Base-by-base conservation (phyloP, 2,113 vertebrate genomes). In the Scatophagus argus region DNA sequence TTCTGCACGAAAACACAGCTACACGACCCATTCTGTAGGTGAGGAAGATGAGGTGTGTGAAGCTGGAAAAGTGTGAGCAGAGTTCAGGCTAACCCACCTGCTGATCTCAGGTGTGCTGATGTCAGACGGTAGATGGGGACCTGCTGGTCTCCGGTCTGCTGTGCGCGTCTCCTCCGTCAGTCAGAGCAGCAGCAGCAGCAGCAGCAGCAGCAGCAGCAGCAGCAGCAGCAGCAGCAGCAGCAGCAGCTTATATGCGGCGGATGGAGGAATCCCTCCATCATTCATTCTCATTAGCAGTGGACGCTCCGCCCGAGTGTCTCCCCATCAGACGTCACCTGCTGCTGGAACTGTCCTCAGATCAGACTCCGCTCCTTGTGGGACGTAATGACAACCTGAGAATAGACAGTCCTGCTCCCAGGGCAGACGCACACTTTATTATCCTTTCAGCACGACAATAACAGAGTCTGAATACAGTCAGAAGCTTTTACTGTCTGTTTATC, bases 371-470 rank as follows among this genome's bases (percentile, higher is more conserved):
- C n/a, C n/a, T 19, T 2, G 54, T 58, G 66, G 52, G 66, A 23
- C 12, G 66, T 69, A 56, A 69, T 32, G 67, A 44, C 43, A n/a
- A 9, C n/a, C n/a, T n/a, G n/a, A n/a, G n/a, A n/a, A n/a, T n/a
- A n/a, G n/a, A n/a, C n/a, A 43, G 60, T 10, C 29, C 29, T 11
- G 54, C 13, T 17, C 19, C 52, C 23, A 1, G 13, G 3, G 17
- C 41, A 17, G 41, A 47, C 7, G 46, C 21, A n/a, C n/a, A n/a
- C n/a, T n/a, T n/a, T n/a, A n/a, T n/a, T n/a, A n/a, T n/a, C n/a
- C n/a, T n/a, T n/a, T n/a, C n/a, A n/a, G n/a, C n/a, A n/a, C n/a
- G n/a, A n/a, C 9, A n/a, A n/a, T 1, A 23, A 10, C n/a, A n/a
- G 5, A 47, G 21, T 11, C 8, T 47, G 21, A 47, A 47, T 9